These are phyloP conservation scores for Leptinotarsa rubiginosa DNA, from an alignment of 2,888 invertebrate genomes.

Conservation along the genomic window DNA sequence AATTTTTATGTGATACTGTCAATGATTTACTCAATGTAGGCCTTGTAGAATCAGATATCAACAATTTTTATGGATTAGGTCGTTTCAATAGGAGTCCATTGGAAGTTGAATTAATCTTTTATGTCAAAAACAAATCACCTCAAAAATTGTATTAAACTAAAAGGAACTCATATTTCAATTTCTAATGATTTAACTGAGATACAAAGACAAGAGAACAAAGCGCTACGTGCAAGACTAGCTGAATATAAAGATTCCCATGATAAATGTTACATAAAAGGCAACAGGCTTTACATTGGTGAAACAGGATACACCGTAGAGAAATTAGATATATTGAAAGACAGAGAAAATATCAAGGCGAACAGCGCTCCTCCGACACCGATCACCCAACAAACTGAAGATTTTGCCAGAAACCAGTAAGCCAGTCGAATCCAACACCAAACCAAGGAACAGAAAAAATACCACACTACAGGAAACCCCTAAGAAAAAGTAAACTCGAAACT, in stretches of 20 bases:
- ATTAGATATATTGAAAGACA: background rate
- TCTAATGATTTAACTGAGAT: conserved; percentile 17
- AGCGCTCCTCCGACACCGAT: background rate
- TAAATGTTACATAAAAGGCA: background rate
- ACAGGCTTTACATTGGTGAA: conserved; percentile 1
- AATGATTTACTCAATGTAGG: background rate
- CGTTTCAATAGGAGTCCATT: conserved; percentile 1
- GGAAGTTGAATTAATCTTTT: conserved; percentile 18
- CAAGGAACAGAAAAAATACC: background rate
- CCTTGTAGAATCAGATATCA: conserved; percentile 19
- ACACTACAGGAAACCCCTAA: conserved; percentile 9
- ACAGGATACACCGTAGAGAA: background rate
- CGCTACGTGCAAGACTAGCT: conserved; percentile 17
- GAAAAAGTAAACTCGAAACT: background rate
- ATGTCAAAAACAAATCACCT: conserved; percentile 8
- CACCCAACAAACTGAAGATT: background rate
- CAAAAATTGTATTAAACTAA: conserved; percentile 13
- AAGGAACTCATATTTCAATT: conserved; percentile 12
- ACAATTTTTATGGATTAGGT: conserved; percentile 22
- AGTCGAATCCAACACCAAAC: background rate
- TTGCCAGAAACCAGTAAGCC: background rate
- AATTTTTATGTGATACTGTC: conserved; percentile 7
- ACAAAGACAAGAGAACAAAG: background rate
- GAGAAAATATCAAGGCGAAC: background rate
- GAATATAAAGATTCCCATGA: conserved; percentile 21